A percentile compares a stretch with the other conserved stretches of the same genome.
Conservation (phyloP, 2,113 vertebrate genomes). For the Ibidorhyncha struthersii region DNA sequence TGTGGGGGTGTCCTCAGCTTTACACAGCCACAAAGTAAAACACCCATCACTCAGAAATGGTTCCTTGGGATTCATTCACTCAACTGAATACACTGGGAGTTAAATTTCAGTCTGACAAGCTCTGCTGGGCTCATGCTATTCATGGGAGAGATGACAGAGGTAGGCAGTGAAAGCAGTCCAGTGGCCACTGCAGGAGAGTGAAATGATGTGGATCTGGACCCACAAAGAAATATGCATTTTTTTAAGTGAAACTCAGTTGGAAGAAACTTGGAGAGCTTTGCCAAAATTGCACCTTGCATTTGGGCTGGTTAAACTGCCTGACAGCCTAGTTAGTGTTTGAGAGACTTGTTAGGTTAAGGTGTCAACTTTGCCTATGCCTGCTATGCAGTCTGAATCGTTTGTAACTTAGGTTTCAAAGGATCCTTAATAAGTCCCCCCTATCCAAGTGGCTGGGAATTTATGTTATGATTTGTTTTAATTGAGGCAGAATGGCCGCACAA, state of each 20-base stretch:
- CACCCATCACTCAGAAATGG: not conserved
- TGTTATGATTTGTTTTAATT: not conserved
- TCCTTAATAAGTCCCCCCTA: not conserved
- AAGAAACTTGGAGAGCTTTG: not conserved
- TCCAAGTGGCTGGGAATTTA: not conserved
- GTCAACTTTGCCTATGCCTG: not conserved
- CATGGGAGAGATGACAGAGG: not conserved
- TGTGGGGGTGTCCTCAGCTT: not conserved
- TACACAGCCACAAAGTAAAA: not conserved
- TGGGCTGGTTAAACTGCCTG: not conserved
- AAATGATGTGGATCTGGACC: not conserved
- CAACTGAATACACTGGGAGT: not conserved
- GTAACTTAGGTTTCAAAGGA: not conserved
- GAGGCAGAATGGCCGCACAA: not conserved
- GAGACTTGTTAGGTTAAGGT: not conserved
- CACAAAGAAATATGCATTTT: not conserved
- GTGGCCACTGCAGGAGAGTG: fast-evolving
- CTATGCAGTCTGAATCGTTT: no score
- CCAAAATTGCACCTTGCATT: not conserved
- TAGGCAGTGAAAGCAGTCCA: not conserved
- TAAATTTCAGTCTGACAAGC: not conserved
- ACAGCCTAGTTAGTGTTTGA: not conserved
- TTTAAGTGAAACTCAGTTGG: not conserved
- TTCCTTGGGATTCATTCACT: not conserved
- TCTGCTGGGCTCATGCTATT: not conserved